phyloP scores from a whole-genome alignment of 2,113 vertebrate genomes.

The Burhinus bistriatus region DNA sequence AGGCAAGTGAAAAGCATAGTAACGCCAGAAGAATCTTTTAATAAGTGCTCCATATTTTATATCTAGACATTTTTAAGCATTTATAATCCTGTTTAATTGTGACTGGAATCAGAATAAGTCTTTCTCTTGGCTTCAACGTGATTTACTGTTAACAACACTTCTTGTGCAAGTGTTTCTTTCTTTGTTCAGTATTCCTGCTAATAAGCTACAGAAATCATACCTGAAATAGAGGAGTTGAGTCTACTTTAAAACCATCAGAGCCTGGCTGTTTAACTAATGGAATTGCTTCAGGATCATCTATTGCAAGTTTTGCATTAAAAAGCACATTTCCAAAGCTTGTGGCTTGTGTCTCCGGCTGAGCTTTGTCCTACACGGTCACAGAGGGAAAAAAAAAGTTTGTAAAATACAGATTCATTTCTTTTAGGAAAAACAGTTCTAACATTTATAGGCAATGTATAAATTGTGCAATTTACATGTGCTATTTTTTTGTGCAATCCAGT shows the following conservation, averaged over 20 bases:
- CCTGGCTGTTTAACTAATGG: constrained; percentile 88
- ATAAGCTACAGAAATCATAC: constrained; percentile 54
- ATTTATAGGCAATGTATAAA: neutral
- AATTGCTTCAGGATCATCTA: constrained; percentile 86
- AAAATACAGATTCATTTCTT: neutral
- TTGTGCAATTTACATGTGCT: neutral
- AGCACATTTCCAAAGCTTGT: constrained; percentile 81
- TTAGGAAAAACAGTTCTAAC: neutral
- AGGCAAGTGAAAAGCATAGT: neutral
- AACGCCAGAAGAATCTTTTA: neutral
- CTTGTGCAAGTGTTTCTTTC: neutral
- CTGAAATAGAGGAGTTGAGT: constrained; percentile 92
- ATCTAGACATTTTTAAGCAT: neutral
- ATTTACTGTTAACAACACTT: neutral
- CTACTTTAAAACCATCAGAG: constrained; percentile 91
- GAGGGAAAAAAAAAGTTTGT: neutral
- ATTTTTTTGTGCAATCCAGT: neutral
- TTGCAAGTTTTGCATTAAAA: constrained; percentile 88
- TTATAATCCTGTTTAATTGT: neutral
- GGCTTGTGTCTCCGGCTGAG: constrained; percentile 90
- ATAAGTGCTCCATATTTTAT: neutral
- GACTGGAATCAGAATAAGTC: neutral
- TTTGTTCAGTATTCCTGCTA: neutral
- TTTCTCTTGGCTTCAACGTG: neutral
- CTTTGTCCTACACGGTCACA: constrained; percentile 81